Conservation (phyloP, 2,888 invertebrate genomes). For the Podabrus alpinus region DNA sequence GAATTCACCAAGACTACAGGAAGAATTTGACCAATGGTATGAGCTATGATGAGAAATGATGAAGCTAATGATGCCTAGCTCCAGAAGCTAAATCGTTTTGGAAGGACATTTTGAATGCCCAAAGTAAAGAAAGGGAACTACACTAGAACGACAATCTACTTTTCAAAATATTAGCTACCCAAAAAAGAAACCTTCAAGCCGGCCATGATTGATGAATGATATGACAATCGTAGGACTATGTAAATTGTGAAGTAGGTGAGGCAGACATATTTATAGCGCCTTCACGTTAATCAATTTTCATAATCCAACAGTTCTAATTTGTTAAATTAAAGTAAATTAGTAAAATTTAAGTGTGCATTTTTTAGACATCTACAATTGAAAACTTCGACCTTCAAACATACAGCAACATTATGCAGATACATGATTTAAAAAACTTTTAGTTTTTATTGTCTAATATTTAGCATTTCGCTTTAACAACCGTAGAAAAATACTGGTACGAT, state of each 20-base stretch:
- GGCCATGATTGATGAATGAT: not conserved
- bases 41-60: too few species aligned
- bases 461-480: conserved; percentile 17
- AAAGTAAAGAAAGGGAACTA: too few species aligned
- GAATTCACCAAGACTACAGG: too few species aligned
- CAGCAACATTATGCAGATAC: not conserved
- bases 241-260: not conserved
- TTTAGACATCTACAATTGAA: not conserved
- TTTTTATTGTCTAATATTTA: conserved; percentile 19
- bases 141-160: too few species aligned
- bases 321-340: conserved; percentile 1
- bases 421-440: not conserved
- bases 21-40: too few species aligned
- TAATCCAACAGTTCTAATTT: conserved; percentile 1
- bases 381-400: not conserved
- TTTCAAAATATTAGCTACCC: not conserved
- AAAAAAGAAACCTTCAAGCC: not conserved
- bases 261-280: not conserved
- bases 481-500: conserved; percentile 29
- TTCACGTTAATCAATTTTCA: not conserved
- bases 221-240: not conserved
- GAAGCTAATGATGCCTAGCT: too few species aligned
- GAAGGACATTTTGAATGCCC: too few species aligned
- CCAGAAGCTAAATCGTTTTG: too few species aligned
- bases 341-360: not conserved